phyloP scores from a whole-genome alignment of 2,797 vertebrate genomes.

The Coluber constrictor region DNA sequence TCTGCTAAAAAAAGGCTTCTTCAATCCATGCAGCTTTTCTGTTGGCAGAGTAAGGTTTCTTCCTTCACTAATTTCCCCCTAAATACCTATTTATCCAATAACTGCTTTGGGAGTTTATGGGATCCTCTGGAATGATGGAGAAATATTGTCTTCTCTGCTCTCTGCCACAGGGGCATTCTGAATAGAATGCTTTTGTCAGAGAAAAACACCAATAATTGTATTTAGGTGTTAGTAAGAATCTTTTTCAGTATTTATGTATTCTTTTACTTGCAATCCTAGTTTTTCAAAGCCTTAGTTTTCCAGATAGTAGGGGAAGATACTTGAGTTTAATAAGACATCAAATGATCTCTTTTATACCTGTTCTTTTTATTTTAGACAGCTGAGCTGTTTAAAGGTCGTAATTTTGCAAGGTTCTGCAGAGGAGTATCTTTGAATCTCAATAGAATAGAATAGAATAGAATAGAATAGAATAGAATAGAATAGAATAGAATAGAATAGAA shows the following conservation, averaged over 20 bases:
- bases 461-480: too few relatives aligned
- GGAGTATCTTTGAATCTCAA: not conserved
- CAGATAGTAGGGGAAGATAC: not conserved
- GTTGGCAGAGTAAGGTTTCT: not conserved
- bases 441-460: too few relatives aligned
- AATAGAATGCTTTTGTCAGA: not conserved
- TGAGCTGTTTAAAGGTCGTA: not conserved
- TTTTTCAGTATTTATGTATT: not conserved
- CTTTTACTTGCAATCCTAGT: not conserved
- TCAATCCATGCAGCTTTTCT: not conserved
- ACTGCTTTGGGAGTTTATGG: not conserved
- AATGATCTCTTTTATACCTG: not conserved
- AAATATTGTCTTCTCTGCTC: not conserved
- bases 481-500: too few relatives aligned
- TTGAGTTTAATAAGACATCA: not conserved
- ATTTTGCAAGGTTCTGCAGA: not conserved
- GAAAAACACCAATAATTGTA: not conserved
- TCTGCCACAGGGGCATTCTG: not conserved
- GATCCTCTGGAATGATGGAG: not conserved
- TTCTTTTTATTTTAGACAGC: not conserved
- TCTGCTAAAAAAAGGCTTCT: not conserved
- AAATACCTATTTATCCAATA: not conserved
- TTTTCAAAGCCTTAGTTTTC: not conserved
- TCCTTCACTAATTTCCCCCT: not conserved
- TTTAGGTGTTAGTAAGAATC: not conserved